phyloP scores from a whole-genome alignment of 2,888 invertebrate species.

The Stenoptilia bipunctidactyla region DNA sequence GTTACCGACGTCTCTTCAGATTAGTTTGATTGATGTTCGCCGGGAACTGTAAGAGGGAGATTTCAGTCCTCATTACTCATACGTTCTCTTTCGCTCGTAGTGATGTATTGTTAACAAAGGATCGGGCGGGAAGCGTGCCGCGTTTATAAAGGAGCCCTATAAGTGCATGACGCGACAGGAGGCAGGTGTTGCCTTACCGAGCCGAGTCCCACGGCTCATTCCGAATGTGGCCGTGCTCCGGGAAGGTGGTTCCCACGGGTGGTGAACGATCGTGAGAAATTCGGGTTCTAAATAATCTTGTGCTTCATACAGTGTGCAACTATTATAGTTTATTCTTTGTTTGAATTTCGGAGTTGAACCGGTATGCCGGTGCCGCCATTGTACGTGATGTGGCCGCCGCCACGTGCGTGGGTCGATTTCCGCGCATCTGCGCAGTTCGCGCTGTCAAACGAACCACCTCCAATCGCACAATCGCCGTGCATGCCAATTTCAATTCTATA shows the following conservation, averaged over 20 bases:
- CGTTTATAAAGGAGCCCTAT: conserved; percentile 49
- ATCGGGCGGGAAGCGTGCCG: neutral
- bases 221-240: conserved; percentile 10
- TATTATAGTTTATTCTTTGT: no score
- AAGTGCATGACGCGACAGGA: conserved; percentile 35
- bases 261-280: conserved; percentile 18
- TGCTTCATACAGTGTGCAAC: no score
- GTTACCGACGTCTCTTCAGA: neutral
- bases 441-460: conserved; percentile 28
- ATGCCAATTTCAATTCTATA: no score
- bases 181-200: conserved; percentile 15
- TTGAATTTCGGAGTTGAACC: no score
- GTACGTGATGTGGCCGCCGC: conserved; percentile 25
- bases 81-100: neutral
- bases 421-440: conserved; percentile 37
- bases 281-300: conserved; percentile 23
- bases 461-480: no score
- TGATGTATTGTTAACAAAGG: neutral
- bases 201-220: neutral
- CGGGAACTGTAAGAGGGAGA: neutral
- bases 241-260: conserved; percentile 15
- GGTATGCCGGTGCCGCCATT: conserved; percentile 5
- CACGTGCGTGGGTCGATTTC: conserved; percentile 60
- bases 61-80: neutral
- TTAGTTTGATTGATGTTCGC: neutral